A percentile compares a stretch with the other conserved stretches of the same genome.
phyloP scores from a whole-genome alignment of 2,888 invertebrate species.

The Orchestes rusci region DNA sequence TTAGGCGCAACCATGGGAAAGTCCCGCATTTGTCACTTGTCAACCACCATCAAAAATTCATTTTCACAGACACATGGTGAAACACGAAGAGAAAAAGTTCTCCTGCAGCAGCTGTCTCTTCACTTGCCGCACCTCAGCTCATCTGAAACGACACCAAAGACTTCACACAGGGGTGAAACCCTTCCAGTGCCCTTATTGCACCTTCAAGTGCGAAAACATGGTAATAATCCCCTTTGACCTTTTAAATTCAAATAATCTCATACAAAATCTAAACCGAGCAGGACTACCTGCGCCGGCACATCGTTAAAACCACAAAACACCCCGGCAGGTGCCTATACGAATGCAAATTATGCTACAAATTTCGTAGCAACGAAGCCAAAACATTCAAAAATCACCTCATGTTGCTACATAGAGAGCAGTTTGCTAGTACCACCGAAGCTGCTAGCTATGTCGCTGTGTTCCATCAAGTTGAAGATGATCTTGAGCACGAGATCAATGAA shows the following conservation, averaged over 20 bases:
- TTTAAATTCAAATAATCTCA: no score
- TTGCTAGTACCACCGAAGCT: slow-evolving; percentile 47
- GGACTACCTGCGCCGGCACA: slow-evolving; percentile 86
- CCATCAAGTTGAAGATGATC: slow-evolving; percentile 34
- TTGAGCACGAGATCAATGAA: slow-evolving; percentile 22
- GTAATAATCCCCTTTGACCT: slow-evolving; percentile 44
- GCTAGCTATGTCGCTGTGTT: slow-evolving; percentile 47
- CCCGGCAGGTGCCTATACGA: slow-evolving; percentile 70
- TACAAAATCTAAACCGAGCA: slow-evolving; percentile 37
- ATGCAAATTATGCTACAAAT: slow-evolving; percentile 59
- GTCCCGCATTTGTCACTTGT: no score
- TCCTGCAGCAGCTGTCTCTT: slow-evolving; percentile 65
- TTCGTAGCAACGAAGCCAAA: slow-evolving; percentile 58
- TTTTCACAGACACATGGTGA: slow-evolving; percentile 55
- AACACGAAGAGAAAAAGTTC: slow-evolving; percentile 49
- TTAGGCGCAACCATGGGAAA: no score
- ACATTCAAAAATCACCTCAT: slow-evolving; percentile 57
- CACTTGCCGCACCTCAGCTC: slow-evolving; percentile 56
- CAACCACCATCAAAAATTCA: no score
- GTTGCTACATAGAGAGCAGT: slow-evolving; percentile 50
- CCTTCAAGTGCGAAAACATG: slow-evolving; percentile 68
- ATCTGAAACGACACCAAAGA: slow-evolving; percentile 71
- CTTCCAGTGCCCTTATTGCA: slow-evolving; percentile 78
- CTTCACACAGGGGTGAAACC: slow-evolving; percentile 78
- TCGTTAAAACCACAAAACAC: slow-evolving; percentile 71